phyloP scores from a whole-genome alignment of 2,797 vertebrate species.

The Enteromius unitaeniatus region DNA sequence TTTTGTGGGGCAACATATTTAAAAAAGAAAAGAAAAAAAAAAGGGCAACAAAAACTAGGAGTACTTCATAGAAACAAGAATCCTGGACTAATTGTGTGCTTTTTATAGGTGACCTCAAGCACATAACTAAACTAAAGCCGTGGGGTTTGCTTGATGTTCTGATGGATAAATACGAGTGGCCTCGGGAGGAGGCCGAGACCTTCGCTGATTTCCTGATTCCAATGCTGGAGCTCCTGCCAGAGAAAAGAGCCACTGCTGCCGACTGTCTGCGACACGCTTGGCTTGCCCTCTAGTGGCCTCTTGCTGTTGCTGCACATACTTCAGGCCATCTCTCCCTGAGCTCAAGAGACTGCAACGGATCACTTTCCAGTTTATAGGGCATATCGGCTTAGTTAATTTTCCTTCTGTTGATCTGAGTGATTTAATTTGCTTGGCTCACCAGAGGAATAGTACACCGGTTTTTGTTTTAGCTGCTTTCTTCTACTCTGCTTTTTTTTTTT shows the following conservation, averaged over 20 bases:
- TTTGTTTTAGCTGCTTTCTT: slow-evolving; percentile 67
- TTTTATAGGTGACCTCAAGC: slow-evolving; percentile 91
- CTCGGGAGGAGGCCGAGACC: slow-evolving; percentile 88
- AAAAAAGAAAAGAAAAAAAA: too few species aligned
- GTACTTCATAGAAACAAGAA: neutral
- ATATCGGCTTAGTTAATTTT: slow-evolving; percentile 79
- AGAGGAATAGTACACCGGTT: slow-evolving; percentile 68
- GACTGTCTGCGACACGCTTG: slow-evolving; percentile 92
- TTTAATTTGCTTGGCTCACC: slow-evolving; percentile 60
- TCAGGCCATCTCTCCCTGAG: slow-evolving; percentile 45
- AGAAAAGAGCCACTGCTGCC: slow-evolving; percentile 93
- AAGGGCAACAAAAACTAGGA: neutral
- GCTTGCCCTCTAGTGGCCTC: slow-evolving; percentile 77
- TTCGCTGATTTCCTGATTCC: slow-evolving; percentile 96
- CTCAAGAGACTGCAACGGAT: slow-evolving; percentile 81
- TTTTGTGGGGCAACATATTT: neutral
- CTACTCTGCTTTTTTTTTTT: slow-evolving; percentile 57
- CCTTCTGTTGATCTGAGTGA: slow-evolving; percentile 55
- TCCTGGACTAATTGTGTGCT: slow-evolving; percentile 25
- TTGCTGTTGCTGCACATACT: slow-evolving; percentile 58
- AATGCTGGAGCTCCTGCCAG: slow-evolving; percentile 95
- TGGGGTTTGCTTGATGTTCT: slow-evolving; percentile 97
- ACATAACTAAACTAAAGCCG: slow-evolving; percentile 98
- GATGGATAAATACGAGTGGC: slow-evolving; percentile 96
- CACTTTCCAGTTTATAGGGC: slow-evolving; percentile 80